phyloP scores from a whole-genome alignment of 2,113 vertebrate species.

The Neolamprologus kungweensis region DNA sequence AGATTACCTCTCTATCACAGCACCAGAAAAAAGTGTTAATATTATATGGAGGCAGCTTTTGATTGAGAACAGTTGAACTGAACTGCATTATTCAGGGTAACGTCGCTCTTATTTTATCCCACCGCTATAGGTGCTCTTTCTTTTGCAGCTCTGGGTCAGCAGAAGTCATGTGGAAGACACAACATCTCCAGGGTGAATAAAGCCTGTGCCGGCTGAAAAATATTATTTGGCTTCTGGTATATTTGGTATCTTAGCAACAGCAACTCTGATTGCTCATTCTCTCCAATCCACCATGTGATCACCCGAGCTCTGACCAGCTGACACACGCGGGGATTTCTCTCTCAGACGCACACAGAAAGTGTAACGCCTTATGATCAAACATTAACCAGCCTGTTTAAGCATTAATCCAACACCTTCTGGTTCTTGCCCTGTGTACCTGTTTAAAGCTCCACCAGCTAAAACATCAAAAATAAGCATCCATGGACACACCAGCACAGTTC shows the following conservation, averaged over 20 bases:
- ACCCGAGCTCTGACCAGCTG: conserved; percentile 6
- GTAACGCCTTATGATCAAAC: conserved; percentile 1
- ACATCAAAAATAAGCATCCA: not conserved
- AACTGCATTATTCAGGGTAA: not conserved
- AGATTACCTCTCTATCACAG: not conserved
- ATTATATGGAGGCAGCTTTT: not conserved
- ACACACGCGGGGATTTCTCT: not conserved
- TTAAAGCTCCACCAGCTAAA: not conserved
- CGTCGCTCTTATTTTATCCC: not conserved
- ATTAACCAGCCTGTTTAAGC: not conserved
- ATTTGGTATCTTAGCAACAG: conserved; percentile 2
- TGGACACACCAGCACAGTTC: not conserved
- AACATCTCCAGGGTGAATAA: not conserved
- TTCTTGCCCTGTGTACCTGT: not conserved
- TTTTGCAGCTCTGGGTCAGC: not conserved
- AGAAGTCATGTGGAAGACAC: not conserved
- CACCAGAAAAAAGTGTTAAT: not conserved
- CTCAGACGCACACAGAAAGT: not conserved
- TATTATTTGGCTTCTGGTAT: not conserved
- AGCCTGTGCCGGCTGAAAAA: not conserved
- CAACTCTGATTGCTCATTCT: not conserved
- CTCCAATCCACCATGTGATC: conserved; percentile 1
- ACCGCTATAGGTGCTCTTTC: not conserved
- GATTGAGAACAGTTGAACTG: not conserved
- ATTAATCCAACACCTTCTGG: not conserved